Conservation (phyloP, 2,797 vertebrate species). For the Paramormyrops hopkinsi region DNA sequence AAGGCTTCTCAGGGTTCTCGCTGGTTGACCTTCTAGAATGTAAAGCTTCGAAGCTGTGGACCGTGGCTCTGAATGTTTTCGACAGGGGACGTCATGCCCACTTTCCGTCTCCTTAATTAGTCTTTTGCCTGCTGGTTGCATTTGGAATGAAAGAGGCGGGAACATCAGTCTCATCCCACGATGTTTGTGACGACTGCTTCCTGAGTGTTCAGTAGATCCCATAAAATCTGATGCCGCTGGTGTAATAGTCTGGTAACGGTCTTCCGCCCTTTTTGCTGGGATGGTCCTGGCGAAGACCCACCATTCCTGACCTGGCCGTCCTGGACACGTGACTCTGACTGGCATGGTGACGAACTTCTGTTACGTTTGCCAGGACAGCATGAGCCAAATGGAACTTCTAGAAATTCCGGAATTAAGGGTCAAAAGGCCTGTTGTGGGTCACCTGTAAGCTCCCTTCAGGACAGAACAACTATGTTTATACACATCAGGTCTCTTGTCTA, state of each 20-base stretch:
- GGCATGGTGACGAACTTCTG: background rate
- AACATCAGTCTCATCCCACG: background rate
- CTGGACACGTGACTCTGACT: background rate
- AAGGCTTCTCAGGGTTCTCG: background rate
- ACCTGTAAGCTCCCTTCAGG: background rate
- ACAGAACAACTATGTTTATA: background rate
- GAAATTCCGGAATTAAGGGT: background rate
- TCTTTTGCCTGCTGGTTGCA: background rate
- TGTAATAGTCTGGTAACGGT: background rate
- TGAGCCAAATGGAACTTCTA: background rate
- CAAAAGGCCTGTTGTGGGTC: background rate
- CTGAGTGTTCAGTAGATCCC: background rate
- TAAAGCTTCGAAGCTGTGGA: background rate
- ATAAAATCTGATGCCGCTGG: background rate
- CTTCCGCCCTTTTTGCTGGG: background rate
- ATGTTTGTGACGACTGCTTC: background rate
- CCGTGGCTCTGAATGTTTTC: background rate
- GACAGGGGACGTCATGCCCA: background rate
- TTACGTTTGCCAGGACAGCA: background rate
- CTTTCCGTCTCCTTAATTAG: background rate
- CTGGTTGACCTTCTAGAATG: background rate
- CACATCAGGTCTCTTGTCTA: background rate
- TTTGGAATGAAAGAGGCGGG: background rate
- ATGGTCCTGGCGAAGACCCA: background rate
- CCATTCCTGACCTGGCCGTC: background rate